A percentile compares a stretch with the other conserved stretches of the same genome.
Conservation (phyloP, 2,113 vertebrate species). For the Xiphophorus couchianus region DNA sequence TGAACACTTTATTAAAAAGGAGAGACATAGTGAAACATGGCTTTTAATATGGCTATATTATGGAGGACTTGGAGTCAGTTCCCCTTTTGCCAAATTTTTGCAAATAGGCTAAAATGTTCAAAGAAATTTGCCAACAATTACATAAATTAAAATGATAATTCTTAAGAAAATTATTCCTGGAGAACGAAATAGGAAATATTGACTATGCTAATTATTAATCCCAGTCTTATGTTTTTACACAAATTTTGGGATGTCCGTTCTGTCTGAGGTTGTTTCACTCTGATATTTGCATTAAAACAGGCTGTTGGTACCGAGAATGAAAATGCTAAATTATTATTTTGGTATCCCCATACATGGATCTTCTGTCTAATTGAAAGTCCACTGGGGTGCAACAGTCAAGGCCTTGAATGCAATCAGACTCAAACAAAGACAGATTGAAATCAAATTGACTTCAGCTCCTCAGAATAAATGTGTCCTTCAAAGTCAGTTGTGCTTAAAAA, state of each 20-base stretch:
- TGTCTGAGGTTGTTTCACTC: not conserved
- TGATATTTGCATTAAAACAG: not conserved
- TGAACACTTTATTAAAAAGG: no score
- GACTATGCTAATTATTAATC: not conserved
- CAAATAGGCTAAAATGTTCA: no score
- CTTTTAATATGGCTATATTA: no score
- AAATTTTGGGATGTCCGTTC: not conserved
- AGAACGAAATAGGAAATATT: not conserved
- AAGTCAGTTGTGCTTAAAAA: conserved; percentile 19
- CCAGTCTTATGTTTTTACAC: not conserved
- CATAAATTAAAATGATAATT: not conserved
- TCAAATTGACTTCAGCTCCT: conserved; percentile 38
- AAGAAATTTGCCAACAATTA: not conserved
- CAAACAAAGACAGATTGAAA: conserved; percentile 37
- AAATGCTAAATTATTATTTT: conserved; percentile 10
- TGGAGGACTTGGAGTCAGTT: no score
- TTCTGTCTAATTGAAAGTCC: conserved; percentile 10
- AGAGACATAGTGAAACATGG: no score
- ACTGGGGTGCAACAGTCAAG: not conserved
- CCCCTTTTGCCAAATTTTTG: no score
- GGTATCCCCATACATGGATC: conserved; percentile 13
- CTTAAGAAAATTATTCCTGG: not conserved
- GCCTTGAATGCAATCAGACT: conserved; percentile 45
- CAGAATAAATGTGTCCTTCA: conserved; percentile 43
- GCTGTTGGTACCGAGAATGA: not conserved